phyloP scores from a whole-genome alignment of 2,113 vertebrate genomes.

The Apteryx mantelli region DNA sequence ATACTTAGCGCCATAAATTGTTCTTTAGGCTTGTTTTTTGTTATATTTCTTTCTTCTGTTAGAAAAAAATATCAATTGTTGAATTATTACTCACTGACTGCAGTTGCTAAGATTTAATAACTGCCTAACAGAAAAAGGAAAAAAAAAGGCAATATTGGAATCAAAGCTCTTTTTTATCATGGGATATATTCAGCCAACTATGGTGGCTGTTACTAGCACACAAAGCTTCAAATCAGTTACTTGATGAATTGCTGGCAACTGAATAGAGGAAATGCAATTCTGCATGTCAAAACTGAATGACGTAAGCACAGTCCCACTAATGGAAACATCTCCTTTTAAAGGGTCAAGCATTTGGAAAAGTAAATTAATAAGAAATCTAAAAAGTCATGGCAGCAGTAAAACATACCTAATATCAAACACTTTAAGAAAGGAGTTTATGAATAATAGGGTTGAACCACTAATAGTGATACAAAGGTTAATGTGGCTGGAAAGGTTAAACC shows the following conservation, averaged over 20 bases:
- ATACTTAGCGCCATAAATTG: neutral
- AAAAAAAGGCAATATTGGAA: neutral
- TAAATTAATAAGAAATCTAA: neutral
- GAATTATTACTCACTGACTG: neutral
- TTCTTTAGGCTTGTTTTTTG: neutral
- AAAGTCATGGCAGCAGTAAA: neutral
- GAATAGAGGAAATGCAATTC: neutral
- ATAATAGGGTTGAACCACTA: neutral
- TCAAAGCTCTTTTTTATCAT: neutral
- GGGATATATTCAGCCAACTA: neutral
- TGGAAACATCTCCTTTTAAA: neutral
- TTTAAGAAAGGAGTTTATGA: neutral
- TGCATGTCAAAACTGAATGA: neutral
- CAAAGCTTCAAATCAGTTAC: neutral
- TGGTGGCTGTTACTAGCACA: neutral
- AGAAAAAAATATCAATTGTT: neutral
- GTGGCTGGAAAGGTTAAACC: conserved; percentile 24
- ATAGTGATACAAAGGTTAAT: conserved; percentile 35
- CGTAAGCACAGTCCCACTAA: neutral
- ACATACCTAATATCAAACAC: neutral
- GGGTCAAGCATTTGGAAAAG: neutral
- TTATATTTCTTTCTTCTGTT: neutral
- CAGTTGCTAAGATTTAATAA: neutral
- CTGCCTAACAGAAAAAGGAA: neutral
- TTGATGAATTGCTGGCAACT: neutral